Evolutionary conservation across 2,113 vertebrate species (phyloP).

Genomic region (Tinamus guttatus): DNA sequence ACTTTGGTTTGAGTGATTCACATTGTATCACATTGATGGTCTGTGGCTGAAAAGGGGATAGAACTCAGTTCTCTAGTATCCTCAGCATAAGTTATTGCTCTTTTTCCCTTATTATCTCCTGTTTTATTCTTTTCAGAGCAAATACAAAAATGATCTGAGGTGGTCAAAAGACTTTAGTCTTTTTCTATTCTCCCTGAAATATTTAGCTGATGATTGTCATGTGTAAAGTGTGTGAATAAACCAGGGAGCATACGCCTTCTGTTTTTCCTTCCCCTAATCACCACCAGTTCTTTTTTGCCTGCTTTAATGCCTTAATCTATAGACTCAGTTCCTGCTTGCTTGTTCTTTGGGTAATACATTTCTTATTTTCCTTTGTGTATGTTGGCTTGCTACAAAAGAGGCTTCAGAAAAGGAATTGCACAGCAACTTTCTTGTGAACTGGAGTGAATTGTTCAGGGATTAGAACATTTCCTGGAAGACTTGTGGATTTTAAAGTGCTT

Average conservation of each 20-base stretch:
- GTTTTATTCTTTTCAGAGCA: not conserved
- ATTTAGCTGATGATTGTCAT: not conserved
- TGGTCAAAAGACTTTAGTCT: not conserved
- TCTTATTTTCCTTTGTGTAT: not conserved
- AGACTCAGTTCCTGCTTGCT: not conserved
- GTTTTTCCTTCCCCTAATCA: not conserved
- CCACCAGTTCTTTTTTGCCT: not conserved
- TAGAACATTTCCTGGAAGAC: not conserved
- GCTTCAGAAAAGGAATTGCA: not conserved
- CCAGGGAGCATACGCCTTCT: not conserved
- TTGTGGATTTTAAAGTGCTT: not conserved
- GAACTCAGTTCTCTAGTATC: not conserved
- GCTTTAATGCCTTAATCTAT: not conserved
- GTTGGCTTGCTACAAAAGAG: not conserved
- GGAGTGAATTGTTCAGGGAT: not conserved
- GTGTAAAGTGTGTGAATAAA: not conserved
- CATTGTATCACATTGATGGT: not conserved
- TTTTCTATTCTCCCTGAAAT: not conserved
- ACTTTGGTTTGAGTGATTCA: not conserved
- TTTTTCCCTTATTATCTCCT: not conserved
- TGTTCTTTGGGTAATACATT: not conserved
- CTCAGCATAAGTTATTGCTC: not conserved
- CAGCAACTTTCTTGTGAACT: not conserved
- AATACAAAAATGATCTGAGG: not conserved
- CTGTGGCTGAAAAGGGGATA: not conserved